Evolutionary conservation across 1,140 invertebrate species (phyloP), one percentile per base, ranked within the genome.

Genomic region (Centruroides sculpturatus): DNA sequence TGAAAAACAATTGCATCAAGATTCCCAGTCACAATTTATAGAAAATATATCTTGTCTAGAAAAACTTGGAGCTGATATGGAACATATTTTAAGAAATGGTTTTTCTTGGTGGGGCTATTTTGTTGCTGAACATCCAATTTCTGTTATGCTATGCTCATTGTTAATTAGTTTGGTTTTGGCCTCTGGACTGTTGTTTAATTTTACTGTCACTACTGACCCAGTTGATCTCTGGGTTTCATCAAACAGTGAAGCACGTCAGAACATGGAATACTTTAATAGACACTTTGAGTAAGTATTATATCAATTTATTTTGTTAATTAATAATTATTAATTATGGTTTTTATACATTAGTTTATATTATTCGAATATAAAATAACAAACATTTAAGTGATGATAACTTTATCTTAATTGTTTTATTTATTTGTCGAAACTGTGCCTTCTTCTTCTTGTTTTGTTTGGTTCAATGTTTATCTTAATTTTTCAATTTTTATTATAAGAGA

Each of bases 161-260:
- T 78, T 81, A 65, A 73, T 69, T 75, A 76, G 75, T 66, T 83
- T 65, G 74, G 88, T 55, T 69, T 80, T 70, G 70, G 73, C 60
- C 66, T 87, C 55, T 77, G 91, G 71, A 72, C 81, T 79, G 80
- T 56, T 68, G 5, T 53, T 63, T 2, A 57, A 69, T 57, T 82
- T 89, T 57, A 71, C 81, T 62, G 76, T 94, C 3, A 96, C 90
- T 3, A 98, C 92, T 0, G 86, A 99, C 80, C 96, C 96, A 0
- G 93, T 99, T 0, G 85, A 98, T 75, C 76, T 99, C 13, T 99
- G 96, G 96, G 94, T 95, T 0, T 83, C 93, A 0, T 85, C 92
- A 0, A 75, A 77, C 47, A 94, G 89, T 1, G 79, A 85, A 49
- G 90, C 92, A 3, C 80, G 96, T 6, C 68, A 84, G 6, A 92